phyloP scores from a whole-genome alignment of 2,797 vertebrate species.

The Amniataba percoides region DNA sequence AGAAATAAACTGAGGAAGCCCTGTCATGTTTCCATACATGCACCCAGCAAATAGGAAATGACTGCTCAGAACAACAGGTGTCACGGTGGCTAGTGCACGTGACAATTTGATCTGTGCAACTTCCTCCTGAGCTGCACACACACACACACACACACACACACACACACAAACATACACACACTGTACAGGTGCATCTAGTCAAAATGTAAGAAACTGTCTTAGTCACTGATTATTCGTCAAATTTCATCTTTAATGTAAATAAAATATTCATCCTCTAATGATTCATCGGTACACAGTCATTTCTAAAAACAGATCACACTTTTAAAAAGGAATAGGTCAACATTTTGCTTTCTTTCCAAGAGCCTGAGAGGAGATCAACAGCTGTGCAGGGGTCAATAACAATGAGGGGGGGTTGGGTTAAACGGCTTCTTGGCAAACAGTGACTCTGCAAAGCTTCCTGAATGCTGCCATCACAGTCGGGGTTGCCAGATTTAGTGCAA shows the following conservation, averaged over 20 bases:
- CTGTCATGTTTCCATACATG: slow-evolving; percentile 50
- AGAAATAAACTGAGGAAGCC: slow-evolving; percentile 22
- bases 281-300: not conserved
- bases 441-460: not conserved
- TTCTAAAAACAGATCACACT: not conserved
- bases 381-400: not conserved
- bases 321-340: not conserved
- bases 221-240: not conserved
- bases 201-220: not conserved
- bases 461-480: not conserved
- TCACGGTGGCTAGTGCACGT: not conserved
- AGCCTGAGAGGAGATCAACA: not conserved
- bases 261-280: not conserved
- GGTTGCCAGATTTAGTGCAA: not conserved
- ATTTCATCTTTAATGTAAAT: not conserved
- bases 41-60: slow-evolving; percentile 36
- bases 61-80: slow-evolving; percentile 67
- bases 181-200: not conserved
- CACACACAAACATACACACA: too few species aligned
- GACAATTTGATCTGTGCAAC: not conserved
- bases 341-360: not conserved
- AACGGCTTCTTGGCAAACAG: not conserved
- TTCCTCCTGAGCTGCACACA: slow-evolving; percentile 8
- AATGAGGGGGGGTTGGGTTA: not conserved
- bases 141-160: slow-evolving; percentile 7